Base-by-base conservation (phyloP, 92 coral and sea anemone species). In the Epizoanthus illoricatus region DNA sequence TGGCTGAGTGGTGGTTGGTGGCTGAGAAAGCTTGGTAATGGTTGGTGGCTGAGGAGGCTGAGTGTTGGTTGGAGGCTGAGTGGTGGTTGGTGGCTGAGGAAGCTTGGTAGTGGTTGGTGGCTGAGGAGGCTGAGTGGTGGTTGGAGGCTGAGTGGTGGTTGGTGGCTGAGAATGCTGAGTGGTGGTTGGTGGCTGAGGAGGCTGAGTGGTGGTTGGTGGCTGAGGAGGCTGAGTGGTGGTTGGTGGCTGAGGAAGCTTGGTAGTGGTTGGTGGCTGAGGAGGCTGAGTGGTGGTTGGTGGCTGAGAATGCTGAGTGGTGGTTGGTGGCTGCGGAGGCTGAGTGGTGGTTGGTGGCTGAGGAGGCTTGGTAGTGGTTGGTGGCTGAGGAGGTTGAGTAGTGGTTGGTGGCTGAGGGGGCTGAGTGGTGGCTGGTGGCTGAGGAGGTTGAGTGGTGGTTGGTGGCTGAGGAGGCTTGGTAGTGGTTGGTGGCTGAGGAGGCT, bases 1-100 rank as follows among this genome's bases (percentile, higher is more conserved):
- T 56, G 75, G 86, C 54, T 70, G 65, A 19, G 85, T 81, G 47
- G 85, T 36, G 54, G 59, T 36, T 19, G 79, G 66, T 19, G 58
- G 69, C n/a, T 40, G 47, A 40, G 70, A 57, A 76, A 71, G 23
- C 13, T 62, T 17, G 2, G 81, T 61, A 3, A 71, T 76, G 52
- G 70, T 76, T 2, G 80, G 67, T 23, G 66, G 80, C 69, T 61
- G 64, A 60, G 81, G 69, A 62, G 71, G 45, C 9, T 28, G 17
- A 17, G 45, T 75, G 28, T 55, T 75, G 19, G 80, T 58, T 7
- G 67, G 80, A 58, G 66, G 67, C 17, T 59, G 17, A 17, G 45
- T 75, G 28, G 67, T 75, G 19, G 80, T 58, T 7, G 67, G 80
- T 75, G 66, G 67, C 17, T 59, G 47, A 63, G 59, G 36, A 47